phyloP scores from a whole-genome alignment of 1,140 invertebrate genomes.

The Nasonia longicornis region DNA sequence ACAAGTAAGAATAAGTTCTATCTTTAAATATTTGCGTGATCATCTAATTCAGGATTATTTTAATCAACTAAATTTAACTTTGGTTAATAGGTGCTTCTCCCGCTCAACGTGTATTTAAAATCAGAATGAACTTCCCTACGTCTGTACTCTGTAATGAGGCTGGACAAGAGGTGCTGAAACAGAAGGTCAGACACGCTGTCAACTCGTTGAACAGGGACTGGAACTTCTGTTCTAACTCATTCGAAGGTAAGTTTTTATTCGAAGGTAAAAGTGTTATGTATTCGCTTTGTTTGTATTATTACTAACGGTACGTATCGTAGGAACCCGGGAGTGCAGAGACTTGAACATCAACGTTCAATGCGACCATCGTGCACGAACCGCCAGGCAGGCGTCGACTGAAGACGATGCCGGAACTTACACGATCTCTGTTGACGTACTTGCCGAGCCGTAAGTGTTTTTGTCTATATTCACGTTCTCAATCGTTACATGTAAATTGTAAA shows the following conservation, averaged over 20 bases:
- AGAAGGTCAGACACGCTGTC: conserved; percentile 88
- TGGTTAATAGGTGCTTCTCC: conserved; percentile 83
- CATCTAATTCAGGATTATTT: neutral
- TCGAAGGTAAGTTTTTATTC: conserved; percentile 73
- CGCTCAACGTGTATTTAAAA: conserved; percentile 92
- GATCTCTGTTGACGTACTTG: conserved; percentile 82
- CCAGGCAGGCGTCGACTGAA: conserved; percentile 64
- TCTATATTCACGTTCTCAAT: neutral
- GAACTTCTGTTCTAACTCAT: conserved; percentile 92
- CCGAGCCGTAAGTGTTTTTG: conserved; percentile 79
- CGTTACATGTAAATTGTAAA: neutral
- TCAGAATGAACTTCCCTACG: conserved; percentile 93
- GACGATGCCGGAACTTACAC: conserved; percentile 82
- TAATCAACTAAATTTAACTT: neutral
- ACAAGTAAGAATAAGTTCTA: conserved; percentile 74
- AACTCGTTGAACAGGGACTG: conserved; percentile 91
- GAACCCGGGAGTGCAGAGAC: conserved; percentile 85
- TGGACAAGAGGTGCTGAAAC: conserved; percentile 89
- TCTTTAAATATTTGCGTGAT: neutral
- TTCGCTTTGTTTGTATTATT: neutral
- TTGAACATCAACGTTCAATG: conserved; percentile 91
- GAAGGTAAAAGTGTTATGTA: neutral
- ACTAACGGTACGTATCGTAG: conserved; percentile 49
- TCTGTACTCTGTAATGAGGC: conserved; percentile 94
- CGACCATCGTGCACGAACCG: conserved; percentile 76